A percentile compares a stretch with the other conserved stretches of the same genome.
phyloP scores from a whole-genome alignment of 2,113 vertebrate species.

The Ellobius talpinus region DNA sequence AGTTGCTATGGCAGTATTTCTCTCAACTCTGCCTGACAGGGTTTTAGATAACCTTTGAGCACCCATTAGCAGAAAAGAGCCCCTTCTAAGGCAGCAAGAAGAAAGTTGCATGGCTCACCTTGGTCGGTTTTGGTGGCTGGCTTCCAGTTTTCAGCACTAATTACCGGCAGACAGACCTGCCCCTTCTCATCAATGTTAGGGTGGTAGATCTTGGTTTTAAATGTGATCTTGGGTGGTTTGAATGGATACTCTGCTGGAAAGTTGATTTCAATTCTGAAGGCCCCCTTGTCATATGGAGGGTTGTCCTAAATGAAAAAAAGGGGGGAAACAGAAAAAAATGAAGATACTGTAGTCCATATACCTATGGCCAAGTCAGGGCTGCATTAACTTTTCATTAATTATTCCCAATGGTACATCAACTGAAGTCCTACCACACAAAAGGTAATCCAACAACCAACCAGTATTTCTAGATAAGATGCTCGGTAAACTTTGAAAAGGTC shows the following conservation, averaged over 20 bases:
- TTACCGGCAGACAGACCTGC: slow-evolving; percentile 99
- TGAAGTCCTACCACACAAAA: not conserved
- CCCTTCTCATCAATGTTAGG: slow-evolving; percentile 99
- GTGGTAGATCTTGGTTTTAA: slow-evolving; percentile 99
- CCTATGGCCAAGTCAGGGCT: not conserved
- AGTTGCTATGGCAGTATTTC: not conserved
- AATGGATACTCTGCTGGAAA: slow-evolving; percentile 99
- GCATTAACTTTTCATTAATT: not conserved
- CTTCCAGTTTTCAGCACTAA: slow-evolving; percentile 99
- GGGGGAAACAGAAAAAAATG: not conserved
- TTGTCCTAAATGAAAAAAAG: slow-evolving; percentile 91
- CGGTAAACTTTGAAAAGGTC: not conserved
- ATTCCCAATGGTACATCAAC: not conserved
- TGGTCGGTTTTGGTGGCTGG: slow-evolving; percentile 99
- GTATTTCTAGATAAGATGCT: not conserved
- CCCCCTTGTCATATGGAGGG: slow-evolving; percentile 99
- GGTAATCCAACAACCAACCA: not conserved
- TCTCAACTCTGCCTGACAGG: not conserved
- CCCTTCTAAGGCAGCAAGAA: not conserved
- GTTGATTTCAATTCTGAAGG: slow-evolving; percentile 99
- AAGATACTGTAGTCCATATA: not conserved
- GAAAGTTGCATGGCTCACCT: slow-evolving; percentile 86
- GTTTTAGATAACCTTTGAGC: not conserved
- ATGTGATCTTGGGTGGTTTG: slow-evolving; percentile 99
- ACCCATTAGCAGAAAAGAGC: not conserved